Base-by-base conservation (phyloP, 2,888 invertebrate species). In the Monopis laevigella region DNA sequence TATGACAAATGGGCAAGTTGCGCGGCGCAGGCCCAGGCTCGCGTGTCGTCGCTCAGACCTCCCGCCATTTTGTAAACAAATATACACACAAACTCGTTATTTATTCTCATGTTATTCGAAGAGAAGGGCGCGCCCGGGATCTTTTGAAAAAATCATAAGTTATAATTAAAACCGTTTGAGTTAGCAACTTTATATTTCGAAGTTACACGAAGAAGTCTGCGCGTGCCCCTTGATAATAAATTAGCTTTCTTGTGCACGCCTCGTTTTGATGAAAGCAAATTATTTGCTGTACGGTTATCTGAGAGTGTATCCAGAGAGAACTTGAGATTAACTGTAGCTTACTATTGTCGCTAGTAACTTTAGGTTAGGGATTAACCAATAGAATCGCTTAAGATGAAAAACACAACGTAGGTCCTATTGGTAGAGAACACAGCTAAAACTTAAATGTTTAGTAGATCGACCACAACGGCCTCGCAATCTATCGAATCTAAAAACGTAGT, bases 31-130 rank as follows among this genome's bases (percentile, higher is more conserved):
- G 50, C 48, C 46, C 47, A 58, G 65, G 71, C 72, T 77, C 75
- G 78, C 77, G 80, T 78, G 80, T 80, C 77, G 77, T 73, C 77
- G 70, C 70, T 62, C 67, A 62, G 78, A 78, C 78, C 78, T 80
- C 80, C 80, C 78, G 80, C 80, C 80, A 80, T 78, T 80, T 78
- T 75, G 70, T 77, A 80, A 80, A 80, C 80, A 80, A 78, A 80
- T 75, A 80, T 62, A 70, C 65, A 58, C 71, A 74, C 65, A 77
- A 77, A 75, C 75, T 71, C 61, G 71, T 80, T 80, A 78, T 78
- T 80, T 77, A 78, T 78, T 72, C 63, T 70, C 62, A 59, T 70
- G 70, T 72, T 73, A 68, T 72, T 64, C 68, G 65, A 65, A 62
- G 67, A 65, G 73, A 73, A 75, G 73, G 74, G 71, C 74, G 75